Base-by-base conservation (phyloP, 2,797 vertebrate species). In the Alca torda region DNA sequence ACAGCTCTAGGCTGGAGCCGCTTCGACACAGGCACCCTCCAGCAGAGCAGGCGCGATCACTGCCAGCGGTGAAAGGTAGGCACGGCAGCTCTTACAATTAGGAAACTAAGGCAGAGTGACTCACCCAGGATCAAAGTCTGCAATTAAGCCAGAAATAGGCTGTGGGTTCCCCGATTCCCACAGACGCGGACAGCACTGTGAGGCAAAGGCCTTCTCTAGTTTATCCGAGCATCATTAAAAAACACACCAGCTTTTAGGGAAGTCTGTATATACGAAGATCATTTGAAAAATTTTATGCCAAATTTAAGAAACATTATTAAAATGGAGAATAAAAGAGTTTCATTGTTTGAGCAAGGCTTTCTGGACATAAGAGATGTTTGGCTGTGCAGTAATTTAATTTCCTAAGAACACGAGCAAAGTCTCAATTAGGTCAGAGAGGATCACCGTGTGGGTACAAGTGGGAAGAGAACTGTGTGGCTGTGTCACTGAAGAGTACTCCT, bases 331-430 rank as follows among this genome's bases (percentile, higher is more conserved):
- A 63, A 65, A 33, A 70, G 45, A 87, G 39, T 65, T 94, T 67
- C 59, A 26, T 69, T 4, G 0, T 53, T 85, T 4, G 10, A 89
- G 21, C 33, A 51, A 89, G 87, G 72, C 14, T 72, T 89, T 2
- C 13, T 53, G 51, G 84, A 76, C 39, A 5, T 51, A 87, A 57
- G 43, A 21, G 69, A 94, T 94, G 76, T 92, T 95, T 86, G 88
- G 78, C 45, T 75, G 35, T 31, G 46, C 35, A 72, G 75, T 89
- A 91, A 96, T 90, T 91, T 81, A 69, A 95, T 89, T 95, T 90
- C 70, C n/a, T 67, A 91, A 81, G 78, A 86, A 75, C 60, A 92
- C 0, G n/a, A 84, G 56, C 23, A 57, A 96, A 87, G 72, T 53
- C 56, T 93, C 91, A 89, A 84, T 86, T 75, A 96, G 59, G 69